Base-by-base conservation (phyloP, 2,113 vertebrate species). In the Solenodon paradoxus region DNA sequence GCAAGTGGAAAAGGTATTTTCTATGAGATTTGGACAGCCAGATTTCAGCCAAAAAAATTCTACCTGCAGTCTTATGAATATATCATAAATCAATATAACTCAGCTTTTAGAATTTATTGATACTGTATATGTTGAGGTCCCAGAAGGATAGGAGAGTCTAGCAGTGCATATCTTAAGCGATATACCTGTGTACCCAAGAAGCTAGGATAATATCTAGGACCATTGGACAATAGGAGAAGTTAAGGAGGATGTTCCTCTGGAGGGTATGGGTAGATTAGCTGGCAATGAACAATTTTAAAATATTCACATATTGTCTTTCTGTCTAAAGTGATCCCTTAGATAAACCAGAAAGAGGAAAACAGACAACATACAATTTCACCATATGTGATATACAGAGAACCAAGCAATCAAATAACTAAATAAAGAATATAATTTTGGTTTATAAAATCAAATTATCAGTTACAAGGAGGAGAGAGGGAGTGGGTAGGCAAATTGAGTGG, bases 21-120 rank as follows among this genome's bases (percentile, higher is more conserved):
- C 63, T 72, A 17, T 95, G 40, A 55, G 51, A 96, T 94, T 90
- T 89, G 88, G 61, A 59, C 47, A 35, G 38, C 45, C 88, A 89
- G 32, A 91, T 88, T 94, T 88, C 24, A 95, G 35, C 24, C 47
- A 42, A 77, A 92, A 94, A 93, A 45, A 51, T 51, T 66, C 42
- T 87, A 95, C 75, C 24, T 89, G 47, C 42, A 63, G 40, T 69
- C 40, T 96, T 85, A 55, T 16, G 42, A 87, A 63, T 40, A 88
- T 63, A 85, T 57, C 55, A 17, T 45, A 93, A 95, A 15, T 97
- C 66, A 64, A n/a, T 88, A 63, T 68, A 96, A 89, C 17, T 63
- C 32, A 77, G 26, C 9, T 79, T 24, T 79, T 93, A 59, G 24
- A 78, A 85, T 47, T 68, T 74, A 45, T 57, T 72, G 74, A 63